Base-by-base conservation (phyloP, 2,888 invertebrate genomes). In the Lymantria monacha region DNA sequence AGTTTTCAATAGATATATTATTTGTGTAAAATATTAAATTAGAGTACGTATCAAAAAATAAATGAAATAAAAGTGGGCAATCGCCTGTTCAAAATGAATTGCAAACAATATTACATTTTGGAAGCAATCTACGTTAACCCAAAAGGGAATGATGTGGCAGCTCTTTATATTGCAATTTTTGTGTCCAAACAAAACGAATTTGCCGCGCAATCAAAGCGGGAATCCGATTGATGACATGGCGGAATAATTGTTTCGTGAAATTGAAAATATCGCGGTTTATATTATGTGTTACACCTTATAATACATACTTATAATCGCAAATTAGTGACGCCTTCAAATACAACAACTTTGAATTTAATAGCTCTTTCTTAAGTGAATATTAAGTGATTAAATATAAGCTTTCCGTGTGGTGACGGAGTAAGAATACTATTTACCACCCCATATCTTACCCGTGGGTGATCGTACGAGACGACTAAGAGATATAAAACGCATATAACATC, bases 101-200 rank as follows among this genome's bases (percentile, higher is more conserved):
- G 87, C 88, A 87, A 89, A 89, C 89, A 89, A 87, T 87, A 86
- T 88, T 87, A 89, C 87, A 85, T 88, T 88, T 89, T 87, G 85
- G 87, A 84, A 84, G 83, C 89, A 88, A 91, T 90, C 87, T 87
- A 90, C 87, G 89, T 86, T 86, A 87, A 89, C 85, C 89, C 85
- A 79, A 88, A 90, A 85, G 87, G 89, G 90, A 89, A 91, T 91
- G 91, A 90, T 90, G 91, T 90, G 91, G 89, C 87, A 85, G 87
- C 89, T 89, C 89, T 91, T 89, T 91, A 89, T 88, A 90, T 90
- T 90, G 90, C 91, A 91, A 90, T 89, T 91, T 91, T 90, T 91
- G 89, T 87, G 85, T 87, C 83, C 87, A 91, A 91, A 91, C 90
- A 91, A 91, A 91, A 89, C 88, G 86, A 91, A 89, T 91, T 91